Percentiles rank a stretch among this genome's conserved stretches.
These are phyloP conservation scores for Drosophila cognata DNA, from an alignment of 2,888 invertebrate species.

Conservation along the genomic window DNA sequence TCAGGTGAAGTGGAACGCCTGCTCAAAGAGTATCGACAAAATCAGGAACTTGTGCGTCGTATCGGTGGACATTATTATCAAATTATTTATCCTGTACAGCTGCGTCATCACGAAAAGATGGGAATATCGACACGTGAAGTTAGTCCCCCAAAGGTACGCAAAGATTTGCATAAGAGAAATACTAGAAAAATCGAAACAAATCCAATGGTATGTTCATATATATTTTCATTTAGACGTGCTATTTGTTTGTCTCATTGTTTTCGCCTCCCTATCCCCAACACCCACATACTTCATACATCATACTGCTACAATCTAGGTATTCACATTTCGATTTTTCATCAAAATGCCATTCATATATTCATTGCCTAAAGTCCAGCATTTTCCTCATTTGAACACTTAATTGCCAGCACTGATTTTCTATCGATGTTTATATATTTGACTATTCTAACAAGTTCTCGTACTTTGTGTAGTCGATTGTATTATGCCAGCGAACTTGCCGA, in stretches of 20 bases:
- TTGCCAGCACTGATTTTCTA: not conserved
- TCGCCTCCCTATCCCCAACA: not conserved
- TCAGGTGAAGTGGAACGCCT: constrained; percentile 96
- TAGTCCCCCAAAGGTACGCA: constrained; percentile 93
- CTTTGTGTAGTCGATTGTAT: not conserved
- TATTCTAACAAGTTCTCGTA: constrained; percentile 5
- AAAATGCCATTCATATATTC: not conserved
- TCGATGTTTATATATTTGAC: constrained; percentile 4
- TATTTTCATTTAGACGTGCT: constrained; percentile 43
- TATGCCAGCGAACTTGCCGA: not conserved
- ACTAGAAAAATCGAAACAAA: constrained; percentile 84
- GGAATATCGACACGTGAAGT: constrained; percentile 97
- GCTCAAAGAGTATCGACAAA: constrained; percentile 95
- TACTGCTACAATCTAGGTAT: not conserved
- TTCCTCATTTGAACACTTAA: not conserved
- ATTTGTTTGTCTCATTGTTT: constrained; percentile 41
- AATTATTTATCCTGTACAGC: constrained; percentile 97
- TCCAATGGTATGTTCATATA: constrained; percentile 86
- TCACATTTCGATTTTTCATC: not conserved
- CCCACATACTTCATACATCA: not conserved
- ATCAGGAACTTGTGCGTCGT: constrained; percentile 95
- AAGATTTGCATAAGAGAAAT: constrained; percentile 85
- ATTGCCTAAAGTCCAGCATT: constrained; percentile 1
- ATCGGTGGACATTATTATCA: constrained; percentile 97
- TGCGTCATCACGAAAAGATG: constrained; percentile 97